These are phyloP conservation scores for Chromis chromis DNA, from an alignment of 2,797 vertebrate species.

Conservation along the genomic window DNA sequence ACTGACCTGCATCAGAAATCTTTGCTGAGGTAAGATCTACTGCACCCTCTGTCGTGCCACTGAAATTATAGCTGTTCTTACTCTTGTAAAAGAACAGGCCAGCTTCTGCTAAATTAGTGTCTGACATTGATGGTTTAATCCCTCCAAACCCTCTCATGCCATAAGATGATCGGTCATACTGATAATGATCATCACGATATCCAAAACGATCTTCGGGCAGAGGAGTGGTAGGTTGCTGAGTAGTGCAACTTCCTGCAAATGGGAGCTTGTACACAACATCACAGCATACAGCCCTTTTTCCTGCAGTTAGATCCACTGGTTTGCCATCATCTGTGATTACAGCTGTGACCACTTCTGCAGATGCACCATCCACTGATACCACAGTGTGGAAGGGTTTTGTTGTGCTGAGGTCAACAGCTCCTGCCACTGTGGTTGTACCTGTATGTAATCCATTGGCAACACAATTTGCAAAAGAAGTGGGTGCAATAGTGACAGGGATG, in stretches of 20 bases:
- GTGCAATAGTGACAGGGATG: constrained; percentile 84
- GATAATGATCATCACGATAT: constrained; percentile 98
- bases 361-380: constrained; percentile 88
- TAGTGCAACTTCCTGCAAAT: constrained; percentile 93
- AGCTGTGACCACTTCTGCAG: constrained; percentile 88
- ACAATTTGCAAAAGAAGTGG: constrained; percentile 82
- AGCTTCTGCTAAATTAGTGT: constrained; percentile 96
- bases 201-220: constrained; percentile 97
- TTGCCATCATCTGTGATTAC: constrained; percentile 93
- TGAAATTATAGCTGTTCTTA: constrained; percentile 98
- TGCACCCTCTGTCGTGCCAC: constrained; percentile 92
- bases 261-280: constrained; percentile 97
- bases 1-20: constrained; percentile 97
- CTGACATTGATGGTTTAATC: constrained; percentile 99
- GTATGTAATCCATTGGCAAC: constrained; percentile 89
- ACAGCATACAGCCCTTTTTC: constrained; percentile 94
- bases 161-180: constrained; percentile 91
- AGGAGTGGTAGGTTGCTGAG: constrained; percentile 90
- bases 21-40: constrained; percentile 98
- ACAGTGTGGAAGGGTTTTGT: constrained; percentile 92
- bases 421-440: constrained; percentile 81
- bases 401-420: constrained; percentile 94
- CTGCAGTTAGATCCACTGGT: constrained; percentile 96
- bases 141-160: constrained; percentile 91
- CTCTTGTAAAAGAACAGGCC: constrained; percentile 97